phyloP scores from a whole-genome alignment of 92 coral and sea anemone species.

The Palythoa caribaeorum region DNA sequence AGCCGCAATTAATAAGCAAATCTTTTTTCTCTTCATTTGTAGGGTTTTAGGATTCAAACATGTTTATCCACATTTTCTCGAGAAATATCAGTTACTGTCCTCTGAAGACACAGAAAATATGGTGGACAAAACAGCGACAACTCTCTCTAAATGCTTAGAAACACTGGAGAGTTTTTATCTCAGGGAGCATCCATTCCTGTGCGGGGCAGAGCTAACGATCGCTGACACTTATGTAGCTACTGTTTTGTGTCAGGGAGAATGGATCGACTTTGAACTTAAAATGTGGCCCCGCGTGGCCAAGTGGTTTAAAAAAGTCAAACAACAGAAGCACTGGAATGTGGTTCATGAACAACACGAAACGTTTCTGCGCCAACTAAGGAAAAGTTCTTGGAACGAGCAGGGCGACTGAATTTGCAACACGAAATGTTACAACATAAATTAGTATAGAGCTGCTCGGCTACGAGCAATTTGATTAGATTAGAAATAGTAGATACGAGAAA shows the following conservation, averaged over 20 bases:
- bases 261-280: conserved; percentile 76
- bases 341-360: conserved; percentile 81
- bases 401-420: no score
- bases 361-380: conserved; percentile 74
- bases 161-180: conserved; percentile 75
- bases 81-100: conserved; percentile 73
- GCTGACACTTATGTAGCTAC: conserved; percentile 91
- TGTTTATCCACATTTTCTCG: conserved; percentile 89
- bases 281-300: conserved; percentile 83
- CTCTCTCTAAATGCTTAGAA: conserved; percentile 80
- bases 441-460: no score
- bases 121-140: conserved; percentile 74
- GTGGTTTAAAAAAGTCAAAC: conserved; percentile 83
- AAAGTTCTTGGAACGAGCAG: conserved; percentile 56
- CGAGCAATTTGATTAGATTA: no score
- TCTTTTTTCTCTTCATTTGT: background rate
- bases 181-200: conserved; percentile 64
- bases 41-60: conserved; percentile 85
- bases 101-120: conserved; percentile 79
- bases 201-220: conserved; percentile 78
- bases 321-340: conserved; percentile 75
- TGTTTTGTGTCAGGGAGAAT: conserved; percentile 82
- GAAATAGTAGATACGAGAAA: no score
- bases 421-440: no score
- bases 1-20: background rate